Percentiles rank a stretch among this genome's conserved stretches.
These are phyloP conservation scores for Polylopha cassiicola DNA, from an alignment of 2,888 invertebrate species.

Conservation along the genomic window DNA sequence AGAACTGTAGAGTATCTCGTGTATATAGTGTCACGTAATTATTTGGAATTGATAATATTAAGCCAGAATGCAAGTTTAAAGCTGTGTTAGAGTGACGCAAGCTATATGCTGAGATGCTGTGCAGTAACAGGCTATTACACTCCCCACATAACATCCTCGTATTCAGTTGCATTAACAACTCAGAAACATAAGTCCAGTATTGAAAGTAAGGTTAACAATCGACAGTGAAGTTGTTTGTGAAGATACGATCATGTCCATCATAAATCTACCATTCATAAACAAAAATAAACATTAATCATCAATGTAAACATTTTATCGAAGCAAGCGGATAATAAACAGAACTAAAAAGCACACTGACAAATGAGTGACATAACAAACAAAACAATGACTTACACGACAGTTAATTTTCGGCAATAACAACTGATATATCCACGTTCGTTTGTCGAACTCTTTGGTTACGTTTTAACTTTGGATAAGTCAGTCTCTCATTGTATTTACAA, in stretches of 20 bases:
- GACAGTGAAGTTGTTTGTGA: constrained; percentile 18
- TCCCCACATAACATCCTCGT: constrained; percentile 18
- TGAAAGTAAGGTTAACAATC: constrained; percentile 10
- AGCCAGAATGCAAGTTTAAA: constrained; percentile 36
- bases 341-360: constrained; percentile 72
- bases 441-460: constrained; percentile 58
- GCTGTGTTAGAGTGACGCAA: constrained; percentile 51
- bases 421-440: constrained; percentile 62
- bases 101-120: constrained; percentile 40
- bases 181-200: constrained; percentile 5
- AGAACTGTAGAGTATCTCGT: too few species aligned
- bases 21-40: too few species aligned
- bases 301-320: constrained; percentile 56
- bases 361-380: constrained; percentile 75
- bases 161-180: constrained; percentile 4
- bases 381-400: constrained; percentile 74
- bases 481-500: constrained; percentile 73
- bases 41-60: constrained; percentile 8
- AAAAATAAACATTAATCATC: too few species aligned
- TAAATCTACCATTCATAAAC: constrained; percentile 21
- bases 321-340: constrained; percentile 66
- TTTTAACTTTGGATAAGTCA: constrained; percentile 69
- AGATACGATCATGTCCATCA: constrained; percentile 17
- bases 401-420: constrained; percentile 67
- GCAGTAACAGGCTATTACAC: constrained; percentile 28